Base-by-base conservation (phyloP, 2,113 vertebrate species). In the Meriones unguiculatus region DNA sequence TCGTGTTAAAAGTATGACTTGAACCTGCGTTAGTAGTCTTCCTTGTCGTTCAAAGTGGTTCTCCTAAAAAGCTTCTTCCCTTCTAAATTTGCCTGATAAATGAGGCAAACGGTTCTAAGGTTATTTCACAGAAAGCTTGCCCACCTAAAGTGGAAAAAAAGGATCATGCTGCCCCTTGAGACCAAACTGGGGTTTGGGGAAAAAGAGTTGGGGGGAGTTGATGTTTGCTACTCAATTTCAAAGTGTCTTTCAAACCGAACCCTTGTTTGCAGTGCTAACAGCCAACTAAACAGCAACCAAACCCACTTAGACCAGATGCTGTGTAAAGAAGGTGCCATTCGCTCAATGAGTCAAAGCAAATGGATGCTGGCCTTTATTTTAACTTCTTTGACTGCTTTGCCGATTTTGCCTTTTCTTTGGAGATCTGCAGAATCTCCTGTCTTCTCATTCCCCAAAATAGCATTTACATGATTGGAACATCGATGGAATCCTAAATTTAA, bases 71-170 rank as follows among this genome's bases (percentile, higher is more conserved):
- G 96, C 97, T 97, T 97, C 96, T 97, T 97, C 52, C 96, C 96
- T 98, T 98, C 97, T 98, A 96, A 97, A 67, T 98, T 93, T 98
- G 97, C 96, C 82, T 98, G 97, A 96, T 98, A 97, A 98, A 96
- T 96, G 98, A 98, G 97, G 94, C 97, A 97, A 97, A 96, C 95
- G 81, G 91, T 96, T 96, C 38, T 98, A 97, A 97, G 96, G 97
- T 97, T 92, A 97, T 98, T 98, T 41, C 14, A 78, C 97, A 98
- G 97, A 98, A 76, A 93, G 97, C 81, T 70, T 95, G 95, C 1
- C 97, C 97, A 98, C 98, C 97, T 98, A 92, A 98, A 96, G 90
- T 97, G 98, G 98, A 98, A 46, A 98, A 96, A 90, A 52, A 98
- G 98, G 98, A 98, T 98, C 95, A 64, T 97, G 98, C 98, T 97